Base-by-base conservation (phyloP, 2,888 invertebrate genomes). In the Megaustenia siamemsis region DNA sequence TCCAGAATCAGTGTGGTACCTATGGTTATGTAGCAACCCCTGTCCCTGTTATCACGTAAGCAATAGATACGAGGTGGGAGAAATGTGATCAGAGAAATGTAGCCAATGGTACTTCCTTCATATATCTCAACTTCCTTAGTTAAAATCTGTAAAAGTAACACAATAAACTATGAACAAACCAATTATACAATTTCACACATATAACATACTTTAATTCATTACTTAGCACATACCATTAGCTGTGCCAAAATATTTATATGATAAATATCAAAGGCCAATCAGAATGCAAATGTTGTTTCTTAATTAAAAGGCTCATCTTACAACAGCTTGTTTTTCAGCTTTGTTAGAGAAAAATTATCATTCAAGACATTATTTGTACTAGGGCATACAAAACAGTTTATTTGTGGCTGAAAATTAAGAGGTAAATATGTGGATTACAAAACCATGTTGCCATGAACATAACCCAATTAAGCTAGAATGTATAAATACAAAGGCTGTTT, bases 11-110 rank as follows among this genome's bases (percentile, higher is more conserved):
- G 35, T 12, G 49, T 40, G 32, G 88, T 80, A 32, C 15, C 40
- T 53, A 89, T 75, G 0, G 71, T 69, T 21, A 90, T 71, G 38
- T 78, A 53, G 77, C 90, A 90, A 38, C 87, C 89, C 6, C 78
- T 75, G n/a, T 88, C 84, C 28, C 89, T 71, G 84, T 90, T 89
- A 56, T 85, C 88, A 10, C 40, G 40, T 6, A 80, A 38, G 83
- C 90, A 90, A 82, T 88, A 88, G n/a, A 90, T 86, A 3, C 87
- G 79, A 15, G 89, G 90, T 8, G 90, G 90, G 10, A 90, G 73
- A 35, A 76, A 81, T 21, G 86, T 76, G 40, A n/a, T 45, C 12
- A 90, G 75, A 35, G 85, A 76, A 10, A 89, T 89, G 60, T 79
- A 68, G 6, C 75, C 86, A 12, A 38, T 73, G 1, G 49, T 28